A percentile compares a stretch with the other conserved stretches of the same genome.
Conservation (phyloP, 1,140 invertebrate genomes). For the Diabrotica undecimpunctata region DNA sequence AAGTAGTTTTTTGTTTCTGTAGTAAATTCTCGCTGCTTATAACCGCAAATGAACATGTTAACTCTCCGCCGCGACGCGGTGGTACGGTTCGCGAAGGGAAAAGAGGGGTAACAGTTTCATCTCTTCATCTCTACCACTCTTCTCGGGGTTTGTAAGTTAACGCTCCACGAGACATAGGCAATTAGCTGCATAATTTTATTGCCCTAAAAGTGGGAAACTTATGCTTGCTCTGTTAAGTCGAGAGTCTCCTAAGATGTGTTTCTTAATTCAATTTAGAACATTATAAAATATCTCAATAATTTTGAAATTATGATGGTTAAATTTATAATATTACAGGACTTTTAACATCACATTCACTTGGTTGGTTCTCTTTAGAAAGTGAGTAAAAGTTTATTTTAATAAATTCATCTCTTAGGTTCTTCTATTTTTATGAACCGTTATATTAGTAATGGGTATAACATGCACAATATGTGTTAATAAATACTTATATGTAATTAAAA, state of each 20-base stretch:
- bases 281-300: too few relatives aligned
- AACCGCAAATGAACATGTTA: slow-evolving; percentile 8
- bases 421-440: too few relatives aligned
- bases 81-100: neutral
- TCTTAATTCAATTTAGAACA: slow-evolving; percentile 2
- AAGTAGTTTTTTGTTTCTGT: too few relatives aligned
- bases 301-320: too few relatives aligned
- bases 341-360: neutral
- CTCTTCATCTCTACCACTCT: neutral
- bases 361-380: neutral
- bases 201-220: slow-evolving; percentile 29
- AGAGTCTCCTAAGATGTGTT: slow-evolving; percentile 6
- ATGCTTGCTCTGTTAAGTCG: slow-evolving; percentile 13
- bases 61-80: slow-evolving; percentile 1
- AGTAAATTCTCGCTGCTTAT: too few relatives aligned
- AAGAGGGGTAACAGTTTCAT: too few relatives aligned
- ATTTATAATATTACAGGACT: neutral
- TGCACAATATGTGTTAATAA: too few relatives aligned
- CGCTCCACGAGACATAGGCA: slow-evolving; percentile 36
- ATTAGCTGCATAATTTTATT: slow-evolving; percentile 39
- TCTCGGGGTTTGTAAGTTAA: slow-evolving; percentile 26
- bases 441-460: too few relatives aligned
- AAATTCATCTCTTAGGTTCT: too few relatives aligned
- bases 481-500: too few relatives aligned
- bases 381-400: neutral